phyloP scores from a whole-genome alignment of 2,888 invertebrate genomes.

The Thysanoteuthis rhombus region DNA sequence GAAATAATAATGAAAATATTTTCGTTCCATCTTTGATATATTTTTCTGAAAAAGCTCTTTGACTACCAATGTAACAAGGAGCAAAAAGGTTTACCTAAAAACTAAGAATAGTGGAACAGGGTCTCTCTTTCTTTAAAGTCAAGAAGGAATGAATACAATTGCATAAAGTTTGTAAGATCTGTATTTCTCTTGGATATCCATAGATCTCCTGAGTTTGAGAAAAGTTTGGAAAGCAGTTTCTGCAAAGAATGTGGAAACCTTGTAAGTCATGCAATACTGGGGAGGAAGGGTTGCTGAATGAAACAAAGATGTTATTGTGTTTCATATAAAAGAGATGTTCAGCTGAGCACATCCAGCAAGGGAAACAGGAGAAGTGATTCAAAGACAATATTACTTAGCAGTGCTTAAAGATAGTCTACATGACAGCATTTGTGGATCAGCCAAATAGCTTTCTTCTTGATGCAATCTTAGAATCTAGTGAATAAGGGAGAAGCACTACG shows the following conservation, averaged over 20 bases:
- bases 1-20: too few species aligned
- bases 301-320: neutral
- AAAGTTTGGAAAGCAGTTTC: neutral
- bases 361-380: neutral
- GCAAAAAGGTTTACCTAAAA: too few species aligned
- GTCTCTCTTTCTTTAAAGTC: neutral
- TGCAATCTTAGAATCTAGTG: neutral
- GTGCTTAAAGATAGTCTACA: neutral
- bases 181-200: neutral
- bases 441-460: neutral
- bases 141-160: neutral
- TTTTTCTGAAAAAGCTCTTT: too few species aligned
- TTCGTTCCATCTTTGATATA: too few species aligned
- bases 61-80: too few species aligned
- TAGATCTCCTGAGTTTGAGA: neutral
- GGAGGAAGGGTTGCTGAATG: neutral
- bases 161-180: neutral
- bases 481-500: neutral
- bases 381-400: slow-evolving; percentile 12
- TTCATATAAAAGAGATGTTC: neutral
- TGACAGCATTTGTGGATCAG: neutral
- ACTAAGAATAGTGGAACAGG: too few species aligned
- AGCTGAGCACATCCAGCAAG: neutral
- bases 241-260: neutral
- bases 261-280: neutral